A percentile compares a stretch with the other conserved stretches of the same genome.
Conservation (phyloP, 2,888 invertebrate genomes). For the Macaria liturata region DNA sequence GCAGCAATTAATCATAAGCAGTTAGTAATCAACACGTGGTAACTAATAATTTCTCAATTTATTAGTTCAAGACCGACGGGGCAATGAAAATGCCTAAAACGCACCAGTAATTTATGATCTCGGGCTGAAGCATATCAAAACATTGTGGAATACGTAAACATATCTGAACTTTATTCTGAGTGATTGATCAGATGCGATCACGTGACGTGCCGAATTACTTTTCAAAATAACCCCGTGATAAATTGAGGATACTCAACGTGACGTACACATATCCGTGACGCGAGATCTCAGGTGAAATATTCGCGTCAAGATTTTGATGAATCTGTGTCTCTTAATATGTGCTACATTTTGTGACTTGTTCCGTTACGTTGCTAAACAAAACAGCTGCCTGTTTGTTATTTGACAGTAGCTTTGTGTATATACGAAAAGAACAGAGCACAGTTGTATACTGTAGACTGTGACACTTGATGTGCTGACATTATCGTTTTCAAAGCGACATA, state of each 20-base stretch:
- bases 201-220: slow-evolving; percentile 23
- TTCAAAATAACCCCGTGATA: slow-evolving; percentile 21
- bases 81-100: slow-evolving; percentile 56
- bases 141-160: slow-evolving; percentile 51
- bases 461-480: no score
- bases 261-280: slow-evolving; percentile 13
- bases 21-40: no score
- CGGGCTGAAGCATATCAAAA: slow-evolving; percentile 57
- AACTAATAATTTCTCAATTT: slow-evolving; percentile 47
- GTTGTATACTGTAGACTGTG: no score
- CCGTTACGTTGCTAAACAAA: no score
- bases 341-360: no score
- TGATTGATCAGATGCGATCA: slow-evolving; percentile 33
- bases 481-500: no score
- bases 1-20: no score
- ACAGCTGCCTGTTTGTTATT: no score
- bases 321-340: not conserved
- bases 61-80: slow-evolving; percentile 48
- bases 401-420: no score
- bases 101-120: slow-evolving; percentile 46
- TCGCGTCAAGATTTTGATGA: slow-evolving; percentile 2
- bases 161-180: slow-evolving; percentile 43
- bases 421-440: no score
- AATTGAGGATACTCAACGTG: slow-evolving; percentile 21
- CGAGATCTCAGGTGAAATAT: slow-evolving; percentile 27